Base-by-base conservation (phyloP, 2,888 invertebrate species). In the Neoaliturus tenellus region DNA sequence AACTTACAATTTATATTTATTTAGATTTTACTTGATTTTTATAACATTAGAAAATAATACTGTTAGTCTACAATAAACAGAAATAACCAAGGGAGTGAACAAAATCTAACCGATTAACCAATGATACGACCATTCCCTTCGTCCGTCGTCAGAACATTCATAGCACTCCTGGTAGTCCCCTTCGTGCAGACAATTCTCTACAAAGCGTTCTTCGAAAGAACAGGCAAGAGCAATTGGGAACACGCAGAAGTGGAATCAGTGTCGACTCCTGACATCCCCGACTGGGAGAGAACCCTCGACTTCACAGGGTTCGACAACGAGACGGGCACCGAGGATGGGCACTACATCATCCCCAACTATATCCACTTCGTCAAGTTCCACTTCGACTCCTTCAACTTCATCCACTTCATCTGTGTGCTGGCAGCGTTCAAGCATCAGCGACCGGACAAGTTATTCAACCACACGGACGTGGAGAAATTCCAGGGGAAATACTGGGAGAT, bases 351-450 rank as follows among this genome's bases (percentile, higher is more conserved):
- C 0, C 89, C 89, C 8, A 89, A 89, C 80, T 86, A 88, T 75
- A 87, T 89, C 20, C 89, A 89, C 83, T 89, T 88, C 80, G 85
- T 89, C n/a, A 85, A 88, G 23, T 88, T 87, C 81, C 85, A 86
- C 48, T 62, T 85, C 20, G 80, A 71, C 17, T 82, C 85, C 28
- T 83, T 87, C 23, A 85, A 81, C 23, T 88, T 88, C 83, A 84
- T 87, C 73, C 87, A 88, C 75, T 83, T 85, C 55, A 82, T 87
- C 51, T 87, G 86, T 67, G 84, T 88, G 14, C 82, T 87, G 73
- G 86, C 88, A 2, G 88, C 87, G 10, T 85, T 86, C 80, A 83
- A 84, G 83, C 85, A 89, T 80, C 89, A 89, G 69, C 85, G 84
- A 25, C 89, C 89, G 5, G 89, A 88, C 20, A 85, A 86, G 58